These are phyloP conservation scores for Ochotona curzoniae DNA, from an alignment of 2,113 vertebrate species.

Conservation along the genomic window DNA sequence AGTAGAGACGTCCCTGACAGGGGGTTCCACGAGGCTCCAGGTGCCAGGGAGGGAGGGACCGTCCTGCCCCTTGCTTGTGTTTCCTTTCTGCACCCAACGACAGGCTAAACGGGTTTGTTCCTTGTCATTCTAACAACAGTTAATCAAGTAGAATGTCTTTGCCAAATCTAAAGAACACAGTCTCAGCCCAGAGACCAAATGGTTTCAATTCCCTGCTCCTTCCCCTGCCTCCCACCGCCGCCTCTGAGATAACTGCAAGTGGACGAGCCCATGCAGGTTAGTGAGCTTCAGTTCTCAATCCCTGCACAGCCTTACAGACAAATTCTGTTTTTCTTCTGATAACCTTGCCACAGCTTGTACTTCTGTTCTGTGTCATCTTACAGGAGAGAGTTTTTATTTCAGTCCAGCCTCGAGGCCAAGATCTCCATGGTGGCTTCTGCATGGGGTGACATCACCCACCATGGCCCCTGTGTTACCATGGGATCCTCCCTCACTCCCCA, in stretches of 20 bases:
- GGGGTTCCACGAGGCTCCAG: neutral
- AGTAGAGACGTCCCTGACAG: accelerated
- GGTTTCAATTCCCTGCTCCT: slow-evolving; percentile 52
- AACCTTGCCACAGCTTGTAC: neutral
- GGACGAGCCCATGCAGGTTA: neutral
- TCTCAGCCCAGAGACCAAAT: slow-evolving; percentile 52
- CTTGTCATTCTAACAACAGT: neutral
- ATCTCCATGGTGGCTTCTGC: neutral
- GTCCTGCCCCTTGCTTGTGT: neutral
- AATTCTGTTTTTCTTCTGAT: slow-evolving; percentile 27
- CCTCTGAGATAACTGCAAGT: slow-evolving; percentile 12
- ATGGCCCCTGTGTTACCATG: accelerated
- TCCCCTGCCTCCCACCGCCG: neutral
- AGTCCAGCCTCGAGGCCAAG: neutral
- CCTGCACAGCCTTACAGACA: neutral
- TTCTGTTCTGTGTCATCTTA: slow-evolving; percentile 50
- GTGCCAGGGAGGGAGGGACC: accelerated
- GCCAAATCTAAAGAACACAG: slow-evolving; percentile 25
- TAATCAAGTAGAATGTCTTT: slow-evolving; percentile 42
- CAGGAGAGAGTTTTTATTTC: slow-evolving; percentile 5
- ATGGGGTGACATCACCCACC: neutral
- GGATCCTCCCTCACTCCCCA: neutral
- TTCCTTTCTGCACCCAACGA: neutral
- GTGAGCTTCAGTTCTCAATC: neutral
- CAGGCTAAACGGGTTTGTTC: neutral